Percentiles rank a stretch among this genome's conserved stretches.
Conservation (phyloP, 2,888 invertebrate species). For the Lochmaea capreae region DNA sequence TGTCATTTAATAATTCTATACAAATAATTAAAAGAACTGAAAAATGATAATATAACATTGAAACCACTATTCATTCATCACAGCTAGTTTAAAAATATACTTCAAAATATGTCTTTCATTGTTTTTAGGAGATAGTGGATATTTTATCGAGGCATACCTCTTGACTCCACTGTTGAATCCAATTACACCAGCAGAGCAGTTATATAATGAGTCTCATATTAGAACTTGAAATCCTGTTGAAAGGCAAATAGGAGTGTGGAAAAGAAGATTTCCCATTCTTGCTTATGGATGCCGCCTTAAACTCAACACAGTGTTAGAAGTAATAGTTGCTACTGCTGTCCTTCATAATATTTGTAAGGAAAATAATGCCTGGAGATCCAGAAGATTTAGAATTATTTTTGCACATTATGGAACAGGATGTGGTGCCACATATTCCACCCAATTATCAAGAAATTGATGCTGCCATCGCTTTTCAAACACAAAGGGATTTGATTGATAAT, state of each 20-base stretch:
- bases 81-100: not conserved
- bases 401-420: not conserved
- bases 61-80: not conserved
- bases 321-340: conserved; percentile 46
- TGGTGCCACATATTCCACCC: not conserved
- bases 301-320: conserved; percentile 33
- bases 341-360: conserved; percentile 44
- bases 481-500: conserved; percentile 36
- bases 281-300: conserved; percentile 41
- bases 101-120: too few relatives aligned
- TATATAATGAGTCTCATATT: conserved; percentile 50
- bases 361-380: conserved; percentile 33
- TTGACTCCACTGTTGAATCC: conserved; percentile 48
- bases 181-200: conserved; percentile 36
- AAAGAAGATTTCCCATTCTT: conserved; percentile 45
- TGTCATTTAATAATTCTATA: too few relatives aligned
- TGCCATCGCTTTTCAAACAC: too few relatives aligned
- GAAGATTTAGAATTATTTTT: conserved; percentile 18
- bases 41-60: not conserved
- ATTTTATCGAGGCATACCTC: conserved; percentile 35
- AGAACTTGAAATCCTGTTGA: conserved; percentile 45
- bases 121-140: conserved; percentile 44
- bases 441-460: too few relatives aligned
- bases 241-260: conserved; percentile 44
- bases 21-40: not conserved